Conservation (phyloP, 2,888 invertebrate species). For the Keiferia lycopersicella region DNA sequence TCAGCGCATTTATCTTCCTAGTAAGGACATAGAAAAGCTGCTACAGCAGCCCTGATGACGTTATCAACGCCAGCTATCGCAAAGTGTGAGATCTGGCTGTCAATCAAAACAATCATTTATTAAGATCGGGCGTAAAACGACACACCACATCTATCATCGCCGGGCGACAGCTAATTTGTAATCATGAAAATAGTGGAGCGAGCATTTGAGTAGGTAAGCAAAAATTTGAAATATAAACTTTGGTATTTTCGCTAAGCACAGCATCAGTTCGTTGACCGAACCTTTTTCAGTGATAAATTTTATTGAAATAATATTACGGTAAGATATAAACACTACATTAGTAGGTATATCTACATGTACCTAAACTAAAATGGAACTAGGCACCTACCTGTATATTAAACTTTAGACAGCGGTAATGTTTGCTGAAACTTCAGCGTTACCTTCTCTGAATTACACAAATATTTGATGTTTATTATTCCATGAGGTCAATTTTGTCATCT, state of each 20-base stretch:
- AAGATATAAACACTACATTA: too few relatives aligned
- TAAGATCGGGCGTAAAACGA: slow-evolving; percentile 50
- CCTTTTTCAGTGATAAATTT: too few relatives aligned
- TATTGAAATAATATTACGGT: not conserved
- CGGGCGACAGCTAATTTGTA: slow-evolving; percentile 9
- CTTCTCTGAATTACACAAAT: too few relatives aligned
- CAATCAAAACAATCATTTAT: slow-evolving; percentile 76
- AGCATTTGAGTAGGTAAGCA: not conserved
- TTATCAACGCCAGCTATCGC: not conserved
- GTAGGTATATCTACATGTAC: too few relatives aligned
- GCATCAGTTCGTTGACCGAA: too few relatives aligned
- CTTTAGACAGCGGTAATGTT: too few relatives aligned
- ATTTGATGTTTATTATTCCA: not conserved
- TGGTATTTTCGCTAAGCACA: too few relatives aligned
- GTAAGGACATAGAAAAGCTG: not conserved
- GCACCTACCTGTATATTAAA: too few relatives aligned
- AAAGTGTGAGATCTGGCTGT: slow-evolving; percentile 42
- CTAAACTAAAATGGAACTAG: too few relatives aligned
- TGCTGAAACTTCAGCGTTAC: too few relatives aligned
- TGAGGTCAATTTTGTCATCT: slow-evolving; percentile 12
- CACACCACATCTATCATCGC: slow-evolving; percentile 20
- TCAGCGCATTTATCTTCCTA: slow-evolving; percentile 8
- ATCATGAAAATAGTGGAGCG: not conserved
- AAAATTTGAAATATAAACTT: not conserved
- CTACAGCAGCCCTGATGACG: slow-evolving; percentile 2